These are phyloP conservation scores for Indicator maculatus DNA, from an alignment of 2,113 vertebrate genomes.

Conservation along the genomic window DNA sequence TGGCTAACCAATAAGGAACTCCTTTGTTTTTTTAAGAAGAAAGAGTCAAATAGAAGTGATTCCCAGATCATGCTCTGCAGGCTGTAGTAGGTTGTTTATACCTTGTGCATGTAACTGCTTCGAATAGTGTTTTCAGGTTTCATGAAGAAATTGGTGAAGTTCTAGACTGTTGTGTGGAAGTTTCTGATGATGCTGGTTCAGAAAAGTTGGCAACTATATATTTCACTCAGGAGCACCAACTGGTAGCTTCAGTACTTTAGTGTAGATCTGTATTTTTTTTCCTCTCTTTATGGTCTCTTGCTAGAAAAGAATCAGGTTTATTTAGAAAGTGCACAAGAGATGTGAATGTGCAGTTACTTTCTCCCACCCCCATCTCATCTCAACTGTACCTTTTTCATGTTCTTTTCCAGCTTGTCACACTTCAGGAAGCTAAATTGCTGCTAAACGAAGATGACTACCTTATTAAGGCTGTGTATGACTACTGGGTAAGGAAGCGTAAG, in stretches of 20 bases:
- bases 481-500: conserved; percentile 93
- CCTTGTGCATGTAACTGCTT: neutral
- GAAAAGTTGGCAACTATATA: neutral
- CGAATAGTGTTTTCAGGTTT: neutral
- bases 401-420: conserved; percentile 84
- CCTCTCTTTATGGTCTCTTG: neutral
- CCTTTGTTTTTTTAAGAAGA: neutral
- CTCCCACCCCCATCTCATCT: neutral
- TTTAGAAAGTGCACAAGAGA: fast-evolving
- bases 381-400: neutral
- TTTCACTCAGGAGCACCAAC: neutral
- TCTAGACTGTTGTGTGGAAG: neutral
- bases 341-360: neutral
- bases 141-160: neutral
- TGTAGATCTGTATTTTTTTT: neutral
- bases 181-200: neutral
- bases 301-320: neutral
- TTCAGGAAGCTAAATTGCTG: conserved; percentile 90
- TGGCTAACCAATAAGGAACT: neutral
- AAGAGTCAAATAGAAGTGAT: neutral
- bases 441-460: conserved; percentile 94
- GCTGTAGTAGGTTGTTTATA: neutral
- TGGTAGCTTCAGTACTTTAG: neutral
- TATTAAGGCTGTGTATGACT: conserved; percentile 93
- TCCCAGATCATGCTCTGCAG: neutral